A percentile compares a stretch with the other conserved stretches of the same genome.
Conservation (phyloP, 1,140 invertebrate species). For the Neoseiulus cucumeris region DNA sequence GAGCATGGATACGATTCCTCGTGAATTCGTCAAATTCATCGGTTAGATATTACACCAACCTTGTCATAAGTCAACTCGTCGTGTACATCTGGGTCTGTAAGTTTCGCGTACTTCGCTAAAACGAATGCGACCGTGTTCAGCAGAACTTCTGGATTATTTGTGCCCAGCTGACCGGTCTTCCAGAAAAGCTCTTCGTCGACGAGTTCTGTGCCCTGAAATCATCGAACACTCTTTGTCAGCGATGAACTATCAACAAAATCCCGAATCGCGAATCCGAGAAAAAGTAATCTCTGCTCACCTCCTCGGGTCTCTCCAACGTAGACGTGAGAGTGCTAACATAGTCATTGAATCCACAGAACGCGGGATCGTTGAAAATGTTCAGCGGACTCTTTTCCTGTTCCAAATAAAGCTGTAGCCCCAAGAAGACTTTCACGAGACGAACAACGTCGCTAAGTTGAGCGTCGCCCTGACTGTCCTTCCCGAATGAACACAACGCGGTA, state of each 20-base stretch:
- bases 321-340: neutral
- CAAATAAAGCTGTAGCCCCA: conserved; percentile 1
- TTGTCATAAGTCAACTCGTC: neutral
- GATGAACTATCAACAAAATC: neutral
- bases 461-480: neutral
- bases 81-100: neutral
- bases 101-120: neutral
- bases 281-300: neutral
- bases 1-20: too few relatives aligned
- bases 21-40: too few relatives aligned
- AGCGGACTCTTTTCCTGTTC: neutral
- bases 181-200: conserved; percentile 3
- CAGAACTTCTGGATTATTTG: neutral
- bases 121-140: neutral
- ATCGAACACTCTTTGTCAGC: neutral
- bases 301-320: neutral
- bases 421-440: neutral
- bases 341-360: conserved; percentile 6
- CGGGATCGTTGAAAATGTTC: conserved; percentile 3
- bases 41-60: too few relatives aligned
- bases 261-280: neutral
- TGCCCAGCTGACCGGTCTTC: neutral
- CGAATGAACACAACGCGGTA: neutral
- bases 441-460: neutral
- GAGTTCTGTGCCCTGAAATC: neutral